These are phyloP conservation scores for Diloba caeruleocephala DNA, from an alignment of 2,888 invertebrate species.

Conservation along the genomic window DNA sequence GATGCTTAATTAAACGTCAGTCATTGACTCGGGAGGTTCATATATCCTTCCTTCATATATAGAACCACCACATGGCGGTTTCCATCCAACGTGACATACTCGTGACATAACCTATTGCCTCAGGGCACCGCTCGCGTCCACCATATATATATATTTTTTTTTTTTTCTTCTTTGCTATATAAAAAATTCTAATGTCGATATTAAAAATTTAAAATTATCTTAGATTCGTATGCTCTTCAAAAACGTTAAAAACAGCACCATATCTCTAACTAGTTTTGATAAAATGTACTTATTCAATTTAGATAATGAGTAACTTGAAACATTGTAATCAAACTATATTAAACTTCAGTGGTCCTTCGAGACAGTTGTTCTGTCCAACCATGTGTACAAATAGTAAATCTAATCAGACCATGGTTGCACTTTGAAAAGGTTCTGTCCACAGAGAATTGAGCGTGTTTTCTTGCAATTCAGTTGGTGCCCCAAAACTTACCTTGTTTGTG, in stretches of 20 bases:
- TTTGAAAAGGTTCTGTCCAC: conserved; percentile 31
- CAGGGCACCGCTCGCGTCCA: conserved; percentile 24
- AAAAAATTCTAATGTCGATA: conserved; percentile 9
- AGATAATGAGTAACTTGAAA: too few species aligned
- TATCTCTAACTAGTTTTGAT: too few species aligned
- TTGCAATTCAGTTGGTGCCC: conserved; percentile 18
- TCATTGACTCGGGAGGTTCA: conserved; percentile 8
- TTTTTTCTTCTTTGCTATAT: conserved; percentile 1
- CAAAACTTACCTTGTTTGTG: conserved; percentile 36
- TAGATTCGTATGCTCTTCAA: not conserved
- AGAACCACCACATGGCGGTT: conserved; percentile 9
- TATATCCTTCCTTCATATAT: too few species aligned
- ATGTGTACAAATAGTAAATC: conserved; percentile 23
- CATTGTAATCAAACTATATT: too few species aligned
- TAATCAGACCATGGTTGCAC: conserved; percentile 24
- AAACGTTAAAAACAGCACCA: too few species aligned
- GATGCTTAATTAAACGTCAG: conserved; percentile 40
- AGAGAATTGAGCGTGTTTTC: conserved; percentile 33
- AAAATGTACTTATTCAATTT: too few species aligned
- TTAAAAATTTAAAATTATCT: conserved; percentile 8
- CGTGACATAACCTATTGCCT: conserved; percentile 30
- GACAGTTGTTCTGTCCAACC: conserved; percentile 13
- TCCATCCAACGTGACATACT: conserved; percentile 19
- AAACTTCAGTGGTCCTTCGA: conserved; percentile 11
- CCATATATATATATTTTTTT: conserved; percentile 41